Evolutionary conservation across 1,140 invertebrate species (phyloP), one percentile per base, ranked within the genome.

Genomic region (Nixonia krombeini): DNA sequence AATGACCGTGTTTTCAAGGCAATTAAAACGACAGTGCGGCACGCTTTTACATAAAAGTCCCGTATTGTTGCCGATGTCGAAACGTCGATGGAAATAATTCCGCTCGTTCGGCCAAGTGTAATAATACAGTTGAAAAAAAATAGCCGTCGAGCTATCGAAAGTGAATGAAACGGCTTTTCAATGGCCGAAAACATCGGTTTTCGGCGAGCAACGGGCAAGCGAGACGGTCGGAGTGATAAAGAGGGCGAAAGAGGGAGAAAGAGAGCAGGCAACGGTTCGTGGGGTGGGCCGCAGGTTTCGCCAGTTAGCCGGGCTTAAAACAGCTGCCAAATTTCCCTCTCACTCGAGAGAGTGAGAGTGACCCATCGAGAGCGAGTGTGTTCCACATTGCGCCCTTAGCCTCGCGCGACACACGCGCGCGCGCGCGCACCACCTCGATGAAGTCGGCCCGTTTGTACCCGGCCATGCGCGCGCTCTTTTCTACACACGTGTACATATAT

Each of bases 281-380:
- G 67, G 74, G 70, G 59, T 70, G 65, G 74, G 67, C 69, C 55
- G 68, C 55, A 49, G 75, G 74, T 81, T 81, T 80, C 72, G 75
- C 70, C 79, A 75, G 80, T 79, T n/a, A n/a, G n/a, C n/a, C n/a
- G n/a, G n/a, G n/a, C n/a, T 83, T 80, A 78, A 83, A 84, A 80
- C 82, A 83, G 82, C 81, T 82, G 81, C 80, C 82, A 73, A 84
- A 84, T 82, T 83, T 84, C 81, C 82, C 81, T 82, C 82, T 83
- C 82, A 71, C 70, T 65, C 73, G 74, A 76, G 75, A 79, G 79
- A 83, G 80, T 71, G 80, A 83, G 80, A 84, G 82, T 83, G 81
- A 83, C 78, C 81, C 78, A 79, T 82, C 80, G 79, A 83, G 76
- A 82, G 80, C 67, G 79, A 81, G 76, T 81, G 79, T 82, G 82